Evolutionary conservation across 2,113 vertebrate genomes (phyloP).

Genomic region (Cacatua alba): DNA sequence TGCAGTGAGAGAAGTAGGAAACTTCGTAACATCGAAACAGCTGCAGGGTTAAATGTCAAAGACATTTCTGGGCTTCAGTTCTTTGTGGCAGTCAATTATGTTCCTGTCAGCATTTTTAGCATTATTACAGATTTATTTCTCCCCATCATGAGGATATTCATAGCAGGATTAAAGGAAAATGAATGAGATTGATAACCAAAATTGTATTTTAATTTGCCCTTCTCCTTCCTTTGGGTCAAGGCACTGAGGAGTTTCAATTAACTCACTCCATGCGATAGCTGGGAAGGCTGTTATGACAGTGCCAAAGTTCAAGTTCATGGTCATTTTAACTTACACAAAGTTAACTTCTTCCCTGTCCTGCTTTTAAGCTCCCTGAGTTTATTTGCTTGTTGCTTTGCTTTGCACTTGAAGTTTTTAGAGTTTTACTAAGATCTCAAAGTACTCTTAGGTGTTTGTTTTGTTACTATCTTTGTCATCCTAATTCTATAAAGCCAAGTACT

Average conservation of each 20-base stretch:
- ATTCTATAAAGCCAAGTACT: not conserved
- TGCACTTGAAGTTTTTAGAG: not conserved
- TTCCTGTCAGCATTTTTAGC: not conserved
- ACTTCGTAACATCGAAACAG: not conserved
- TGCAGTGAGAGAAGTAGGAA: not conserved
- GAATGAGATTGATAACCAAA: not conserved
- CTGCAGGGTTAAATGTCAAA: not conserved
- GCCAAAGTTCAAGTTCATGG: not conserved
- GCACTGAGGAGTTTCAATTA: not conserved
- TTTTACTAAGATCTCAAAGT: not conserved
- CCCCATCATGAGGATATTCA: not conserved
- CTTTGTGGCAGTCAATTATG: not conserved
- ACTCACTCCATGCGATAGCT: accelerated
- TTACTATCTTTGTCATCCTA: not conserved
- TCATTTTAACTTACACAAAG: not conserved
- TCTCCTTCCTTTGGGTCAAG: not conserved
- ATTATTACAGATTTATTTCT: not conserved
- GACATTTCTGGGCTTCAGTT: not conserved
- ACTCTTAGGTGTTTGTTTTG: not conserved
- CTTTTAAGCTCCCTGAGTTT: not conserved
- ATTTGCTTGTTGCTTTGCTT: not conserved
- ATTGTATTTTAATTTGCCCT: not conserved
- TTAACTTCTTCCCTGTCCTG: not conserved
- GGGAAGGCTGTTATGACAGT: not conserved
- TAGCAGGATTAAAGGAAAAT: not conserved